Percentiles rank a stretch among this genome's conserved stretches.
These are phyloP conservation scores for Heptranchias perlo DNA, from an alignment of 2,113 vertebrate species.

Conservation along the genomic window DNA sequence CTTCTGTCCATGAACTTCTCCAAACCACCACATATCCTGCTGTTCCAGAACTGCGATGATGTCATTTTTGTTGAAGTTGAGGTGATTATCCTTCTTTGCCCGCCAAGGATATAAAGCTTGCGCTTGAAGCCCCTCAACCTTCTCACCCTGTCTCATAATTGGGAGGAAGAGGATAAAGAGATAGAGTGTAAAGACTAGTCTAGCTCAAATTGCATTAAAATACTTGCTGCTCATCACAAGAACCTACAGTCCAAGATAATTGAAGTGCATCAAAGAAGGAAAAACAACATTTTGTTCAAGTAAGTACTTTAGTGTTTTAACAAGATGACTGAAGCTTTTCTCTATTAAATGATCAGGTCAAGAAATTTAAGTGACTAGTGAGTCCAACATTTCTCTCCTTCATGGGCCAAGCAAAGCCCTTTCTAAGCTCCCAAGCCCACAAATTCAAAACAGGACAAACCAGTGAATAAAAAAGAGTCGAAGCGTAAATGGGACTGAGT, in stretches of 20 bases:
- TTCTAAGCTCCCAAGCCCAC: neutral
- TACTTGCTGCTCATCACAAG: neutral
- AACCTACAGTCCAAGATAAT: neutral
- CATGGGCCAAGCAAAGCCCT: neutral
- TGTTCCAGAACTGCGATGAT: constrained; percentile 94
- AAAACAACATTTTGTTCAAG: neutral
- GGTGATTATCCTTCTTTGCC: constrained; percentile 97
- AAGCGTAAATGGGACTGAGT: neutral
- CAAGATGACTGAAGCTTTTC: neutral
- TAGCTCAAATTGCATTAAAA: neutral
- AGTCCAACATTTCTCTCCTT: neutral
- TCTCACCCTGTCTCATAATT: constrained; percentile 72
- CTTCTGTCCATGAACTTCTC: constrained; percentile 94
- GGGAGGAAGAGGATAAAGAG: neutral
- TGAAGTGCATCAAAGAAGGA: neutral
- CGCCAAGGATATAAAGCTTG: constrained; percentile 96
- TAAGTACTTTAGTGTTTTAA: neutral
- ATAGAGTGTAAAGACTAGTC: neutral
- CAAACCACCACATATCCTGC: constrained; percentile 99
- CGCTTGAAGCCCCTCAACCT: constrained; percentile 92
- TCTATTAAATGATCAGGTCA: neutral
- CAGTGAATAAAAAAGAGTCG: neutral
- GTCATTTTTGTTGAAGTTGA: constrained; percentile 97
- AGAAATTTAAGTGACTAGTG: neutral
- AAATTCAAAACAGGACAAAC: neutral